These are phyloP conservation scores for Acipenser ruthenus DNA, from an alignment of 2,797 vertebrate species.

Conservation along the genomic window DNA sequence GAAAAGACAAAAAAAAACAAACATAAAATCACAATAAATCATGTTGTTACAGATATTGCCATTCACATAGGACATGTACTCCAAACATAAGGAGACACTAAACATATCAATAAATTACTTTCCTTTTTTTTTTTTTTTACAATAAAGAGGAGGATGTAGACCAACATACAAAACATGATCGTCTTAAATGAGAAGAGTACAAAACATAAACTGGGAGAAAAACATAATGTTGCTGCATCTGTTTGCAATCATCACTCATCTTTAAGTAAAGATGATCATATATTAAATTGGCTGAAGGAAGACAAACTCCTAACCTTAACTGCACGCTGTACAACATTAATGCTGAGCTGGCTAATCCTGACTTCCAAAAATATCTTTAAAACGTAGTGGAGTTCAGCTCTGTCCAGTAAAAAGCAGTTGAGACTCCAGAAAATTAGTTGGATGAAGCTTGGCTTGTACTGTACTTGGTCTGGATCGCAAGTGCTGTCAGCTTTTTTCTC, in stretches of 20 bases:
- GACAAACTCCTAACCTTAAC: conserved; percentile 49
- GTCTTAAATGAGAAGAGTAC: conserved; percentile 14
- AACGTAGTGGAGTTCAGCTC: background rate
- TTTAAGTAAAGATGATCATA: conserved; percentile 30
- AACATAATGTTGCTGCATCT: conserved; percentile 11
- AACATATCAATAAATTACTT: conserved; percentile 67
- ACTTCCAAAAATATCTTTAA: background rate
- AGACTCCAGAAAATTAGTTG: conserved; percentile 49
- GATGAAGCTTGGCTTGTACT: conserved; percentile 32
- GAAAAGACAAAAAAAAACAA: conserved; percentile 12
- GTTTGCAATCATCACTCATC: conserved; percentile 33
- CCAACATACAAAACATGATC: conserved; percentile 27
- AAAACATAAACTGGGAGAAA: conserved; percentile 8
- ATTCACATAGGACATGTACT: conserved; percentile 4
- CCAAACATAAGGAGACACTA: conserved; percentile 15
- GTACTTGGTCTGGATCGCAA: conserved; percentile 44
- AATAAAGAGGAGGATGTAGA: conserved; percentile 28
- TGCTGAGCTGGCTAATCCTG: conserved; percentile 48
- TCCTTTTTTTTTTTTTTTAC: conserved; percentile 47
- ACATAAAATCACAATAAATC: conserved; percentile 2
- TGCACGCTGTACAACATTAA: conserved; percentile 48
- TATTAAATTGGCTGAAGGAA: conserved; percentile 37
- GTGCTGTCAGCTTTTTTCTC: conserved; percentile 24
- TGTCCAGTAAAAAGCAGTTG: conserved; percentile 23
- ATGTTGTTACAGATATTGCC: background rate